phyloP scores from a whole-genome alignment of 1,140 invertebrate species.

The Micrasema minimum region DNA sequence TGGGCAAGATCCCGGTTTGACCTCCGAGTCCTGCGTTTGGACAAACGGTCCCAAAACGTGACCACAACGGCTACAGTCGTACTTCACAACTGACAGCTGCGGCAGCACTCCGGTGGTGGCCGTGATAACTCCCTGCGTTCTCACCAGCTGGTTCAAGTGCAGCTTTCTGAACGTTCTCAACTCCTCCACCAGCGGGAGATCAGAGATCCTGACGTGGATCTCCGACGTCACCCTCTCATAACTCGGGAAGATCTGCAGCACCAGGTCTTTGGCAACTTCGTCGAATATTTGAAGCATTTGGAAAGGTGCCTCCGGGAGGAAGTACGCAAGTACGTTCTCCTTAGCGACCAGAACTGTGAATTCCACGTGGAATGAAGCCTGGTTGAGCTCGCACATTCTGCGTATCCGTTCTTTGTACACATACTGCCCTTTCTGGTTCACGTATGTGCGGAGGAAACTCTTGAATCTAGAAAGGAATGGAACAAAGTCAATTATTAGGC shows the following conservation, averaged over 20 bases:
- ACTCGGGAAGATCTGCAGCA: slow-evolving; percentile 94
- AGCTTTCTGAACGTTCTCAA: slow-evolving; percentile 94
- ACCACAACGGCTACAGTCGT: slow-evolving; percentile 96
- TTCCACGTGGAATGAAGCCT: slow-evolving; percentile 92
- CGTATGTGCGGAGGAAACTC: slow-evolving; percentile 92
- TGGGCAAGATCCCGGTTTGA: slow-evolving; percentile 95
- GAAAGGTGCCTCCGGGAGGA: slow-evolving; percentile 95
- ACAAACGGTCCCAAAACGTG: slow-evolving; percentile 96
- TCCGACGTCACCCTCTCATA: slow-evolving; percentile 94
- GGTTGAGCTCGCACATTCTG: slow-evolving; percentile 93
- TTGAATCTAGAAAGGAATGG: slow-evolving; percentile 75
- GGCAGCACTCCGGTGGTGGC: slow-evolving; percentile 95
- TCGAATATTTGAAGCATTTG: slow-evolving; percentile 97
- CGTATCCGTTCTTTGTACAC: slow-evolving; percentile 94
- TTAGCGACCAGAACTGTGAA: slow-evolving; percentile 90
- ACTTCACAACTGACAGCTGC: slow-evolving; percentile 95
- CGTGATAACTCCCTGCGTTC: slow-evolving; percentile 96
- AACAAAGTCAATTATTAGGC: too few species aligned
- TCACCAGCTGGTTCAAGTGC: slow-evolving; percentile 94
- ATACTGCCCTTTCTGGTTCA: slow-evolving; percentile 87
- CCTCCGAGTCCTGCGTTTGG: slow-evolving; percentile 92
- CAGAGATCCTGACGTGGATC: slow-evolving; percentile 94
- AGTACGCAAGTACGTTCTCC: slow-evolving; percentile 95
- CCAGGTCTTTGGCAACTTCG: slow-evolving; percentile 94
- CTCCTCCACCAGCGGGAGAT: slow-evolving; percentile 96